Evolutionary conservation across 2,113 vertebrate genomes (phyloP), one percentile per base, ranked within the genome.

Genomic region (Tautogolabrus adspersus): DNA sequence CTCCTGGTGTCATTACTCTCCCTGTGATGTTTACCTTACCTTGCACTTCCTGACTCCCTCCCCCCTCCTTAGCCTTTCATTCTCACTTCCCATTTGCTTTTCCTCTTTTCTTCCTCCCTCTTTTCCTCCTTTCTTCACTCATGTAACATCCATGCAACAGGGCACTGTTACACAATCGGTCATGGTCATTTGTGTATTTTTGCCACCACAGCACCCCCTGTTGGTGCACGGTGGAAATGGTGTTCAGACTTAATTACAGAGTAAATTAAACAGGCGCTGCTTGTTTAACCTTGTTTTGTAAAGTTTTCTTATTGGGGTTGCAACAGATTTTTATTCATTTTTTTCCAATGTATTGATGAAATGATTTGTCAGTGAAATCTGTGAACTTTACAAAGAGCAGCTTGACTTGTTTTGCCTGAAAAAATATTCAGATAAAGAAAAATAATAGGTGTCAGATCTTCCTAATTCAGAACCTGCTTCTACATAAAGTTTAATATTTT

Each of bases 121-220:
- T 26, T 34, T 2, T 6, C 56, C 3, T 59, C 58, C 21, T 49
- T 49, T 2, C 26, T 80, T 57, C 44, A 58, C 70, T 12, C 49
- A n/a, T 51, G 59, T 69, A 51, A 66, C 66, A 56, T 59, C 56
- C 58, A n/a, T 59, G 40, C 10, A 76, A 66, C 46, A 10, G 4
- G 19, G 6, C 5, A 2, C 21, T 26, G 60, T 75, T 85, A 69
- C 26, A 26, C 68, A 86, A 77, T 69, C 26, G 0, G 2, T 49
- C 46, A 9, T 26, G 51, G 59, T 75, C 26, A 51, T 1, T 1
- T 12, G 58, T 67, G 23, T 1, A 26, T 73, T 16, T 59, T 1
- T 62, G 13, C 22, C 1, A 8, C 34, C 37, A 15, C 2, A 72
- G 68, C 83, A 0, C 84, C 87, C 42, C 75, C 84, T 86, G 58